Percentiles rank a stretch among this genome's conserved stretches.
Conservation (phyloP, 2,797 vertebrate genomes). For the Helarctos malayanus region DNA sequence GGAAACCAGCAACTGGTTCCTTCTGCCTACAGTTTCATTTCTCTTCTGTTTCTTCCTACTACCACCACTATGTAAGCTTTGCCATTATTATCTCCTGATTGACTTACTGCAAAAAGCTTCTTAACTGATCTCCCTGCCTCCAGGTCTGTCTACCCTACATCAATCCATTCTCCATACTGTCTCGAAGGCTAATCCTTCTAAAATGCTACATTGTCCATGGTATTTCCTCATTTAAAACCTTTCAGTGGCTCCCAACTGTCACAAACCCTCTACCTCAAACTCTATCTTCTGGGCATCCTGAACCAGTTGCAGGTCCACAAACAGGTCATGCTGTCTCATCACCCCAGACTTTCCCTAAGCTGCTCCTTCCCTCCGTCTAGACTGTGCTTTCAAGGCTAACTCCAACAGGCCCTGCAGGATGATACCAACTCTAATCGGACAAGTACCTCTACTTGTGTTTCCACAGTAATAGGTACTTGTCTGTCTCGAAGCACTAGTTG, state of each 20-base stretch:
- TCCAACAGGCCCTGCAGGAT: not conserved
- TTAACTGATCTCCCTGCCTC: conserved; percentile 33
- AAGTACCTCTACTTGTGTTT: not conserved
- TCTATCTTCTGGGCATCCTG: not conserved
- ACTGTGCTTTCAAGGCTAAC: not conserved
- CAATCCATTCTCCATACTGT: conserved; percentile 27
- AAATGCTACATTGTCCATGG: not conserved
- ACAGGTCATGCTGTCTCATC: not conserved
- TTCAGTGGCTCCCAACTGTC: not conserved
- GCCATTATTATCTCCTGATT: not conserved
- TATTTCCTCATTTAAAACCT: conserved; percentile 9
- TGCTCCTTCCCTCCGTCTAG: not conserved
- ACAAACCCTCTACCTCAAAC: conserved; percentile 12
- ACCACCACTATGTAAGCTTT: not conserved
- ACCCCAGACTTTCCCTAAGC: not conserved
- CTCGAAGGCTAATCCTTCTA: conserved; percentile 39
- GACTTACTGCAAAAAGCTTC: not conserved
- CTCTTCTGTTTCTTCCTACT: not conserved
- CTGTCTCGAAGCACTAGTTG: not conserved
- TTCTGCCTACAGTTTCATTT: conserved; percentile 14
- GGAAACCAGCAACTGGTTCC: not conserved
- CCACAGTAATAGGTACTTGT: not conserved
- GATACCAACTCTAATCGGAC: not conserved
- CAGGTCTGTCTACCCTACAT: not conserved
- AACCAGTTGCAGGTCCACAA: conserved; percentile 1